A percentile compares a stretch with the other conserved stretches of the same genome.
These are phyloP conservation scores for Nasua narica DNA, from an alignment of 2,797 vertebrate genomes.

Conservation along the genomic window DNA sequence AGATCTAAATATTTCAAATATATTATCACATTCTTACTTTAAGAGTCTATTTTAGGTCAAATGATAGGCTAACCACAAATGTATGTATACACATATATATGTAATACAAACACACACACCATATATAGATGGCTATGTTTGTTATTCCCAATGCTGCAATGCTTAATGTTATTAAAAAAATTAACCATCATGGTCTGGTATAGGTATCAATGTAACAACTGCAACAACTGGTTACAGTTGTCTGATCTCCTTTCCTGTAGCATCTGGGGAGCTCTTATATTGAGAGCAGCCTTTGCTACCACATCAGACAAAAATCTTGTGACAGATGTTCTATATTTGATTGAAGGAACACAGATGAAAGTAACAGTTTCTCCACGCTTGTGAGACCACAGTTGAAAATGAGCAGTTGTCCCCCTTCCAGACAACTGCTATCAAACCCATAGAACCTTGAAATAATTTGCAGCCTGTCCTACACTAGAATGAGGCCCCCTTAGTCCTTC, in stretches of 20 bases:
- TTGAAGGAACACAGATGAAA: conserved; percentile 63
- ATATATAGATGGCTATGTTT: not conserved
- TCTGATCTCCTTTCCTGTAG: not conserved
- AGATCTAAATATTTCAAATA: not conserved
- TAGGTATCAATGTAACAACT: not conserved
- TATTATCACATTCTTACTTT: not conserved
- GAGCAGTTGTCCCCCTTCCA: conserved; percentile 40
- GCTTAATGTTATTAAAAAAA: not conserved
- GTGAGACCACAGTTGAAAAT: conserved; percentile 55
- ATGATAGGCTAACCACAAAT: not conserved
- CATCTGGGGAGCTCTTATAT: not conserved
- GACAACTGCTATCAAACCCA: conserved; percentile 49
- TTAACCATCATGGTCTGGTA: not conserved
- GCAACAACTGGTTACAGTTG: not conserved
- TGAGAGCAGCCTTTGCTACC: not conserved
- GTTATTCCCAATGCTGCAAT: not conserved
- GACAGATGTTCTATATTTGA: conserved; percentile 47
- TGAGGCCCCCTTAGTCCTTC: not conserved
- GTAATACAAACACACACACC: not conserved
- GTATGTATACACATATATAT: not conserved
- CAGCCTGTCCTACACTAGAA: not conserved
- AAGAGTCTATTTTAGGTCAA: not conserved
- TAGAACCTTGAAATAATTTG: conserved; percentile 37
- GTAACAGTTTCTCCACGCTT: conserved; percentile 42
- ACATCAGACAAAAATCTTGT: conserved; percentile 36